phyloP scores from a whole-genome alignment of 2,888 invertebrate species.

The Hyalella azteca region DNA sequence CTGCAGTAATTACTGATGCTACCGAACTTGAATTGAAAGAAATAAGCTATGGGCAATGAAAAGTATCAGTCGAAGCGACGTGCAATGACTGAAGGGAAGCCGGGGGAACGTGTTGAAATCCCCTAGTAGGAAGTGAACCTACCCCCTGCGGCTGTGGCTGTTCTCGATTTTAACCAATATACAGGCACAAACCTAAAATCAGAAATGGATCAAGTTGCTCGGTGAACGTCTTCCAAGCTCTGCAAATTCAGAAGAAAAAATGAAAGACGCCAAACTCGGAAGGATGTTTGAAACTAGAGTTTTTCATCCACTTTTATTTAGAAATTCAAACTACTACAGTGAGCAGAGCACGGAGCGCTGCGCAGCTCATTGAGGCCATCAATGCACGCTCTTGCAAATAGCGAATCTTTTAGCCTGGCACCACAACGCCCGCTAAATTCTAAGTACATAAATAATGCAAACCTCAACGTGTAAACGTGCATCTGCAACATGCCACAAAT shows the following conservation, averaged over 20 bases:
- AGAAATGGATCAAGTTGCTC: no score
- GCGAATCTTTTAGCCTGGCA: background rate
- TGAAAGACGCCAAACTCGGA: no score
- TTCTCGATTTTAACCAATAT: no score
- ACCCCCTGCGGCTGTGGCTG: constrained; percentile 29
- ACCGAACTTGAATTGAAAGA: no score
- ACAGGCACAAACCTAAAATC: no score
- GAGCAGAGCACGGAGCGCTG: no score
- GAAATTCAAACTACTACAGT: background rate
- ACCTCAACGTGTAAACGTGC: constrained; percentile 19
- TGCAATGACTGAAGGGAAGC: background rate
- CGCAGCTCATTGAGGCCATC: background rate
- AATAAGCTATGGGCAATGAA: no score
- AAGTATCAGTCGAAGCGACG: background rate
- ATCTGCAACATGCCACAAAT: constrained; percentile 7
- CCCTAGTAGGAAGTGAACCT: constrained; percentile 24
- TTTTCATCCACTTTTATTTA: background rate
- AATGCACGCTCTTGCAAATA: background rate
- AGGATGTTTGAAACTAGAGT: no score
- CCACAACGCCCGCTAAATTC: background rate
- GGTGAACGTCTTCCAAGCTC: no score
- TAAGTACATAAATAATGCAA: constrained; percentile 31
- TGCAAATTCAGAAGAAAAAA: no score
- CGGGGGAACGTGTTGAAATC: constrained; percentile 16
- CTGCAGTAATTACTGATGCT: no score